These are phyloP conservation scores for Tachycineta bicolor DNA, from an alignment of 2,113 vertebrate species.

Conservation along the genomic window DNA sequence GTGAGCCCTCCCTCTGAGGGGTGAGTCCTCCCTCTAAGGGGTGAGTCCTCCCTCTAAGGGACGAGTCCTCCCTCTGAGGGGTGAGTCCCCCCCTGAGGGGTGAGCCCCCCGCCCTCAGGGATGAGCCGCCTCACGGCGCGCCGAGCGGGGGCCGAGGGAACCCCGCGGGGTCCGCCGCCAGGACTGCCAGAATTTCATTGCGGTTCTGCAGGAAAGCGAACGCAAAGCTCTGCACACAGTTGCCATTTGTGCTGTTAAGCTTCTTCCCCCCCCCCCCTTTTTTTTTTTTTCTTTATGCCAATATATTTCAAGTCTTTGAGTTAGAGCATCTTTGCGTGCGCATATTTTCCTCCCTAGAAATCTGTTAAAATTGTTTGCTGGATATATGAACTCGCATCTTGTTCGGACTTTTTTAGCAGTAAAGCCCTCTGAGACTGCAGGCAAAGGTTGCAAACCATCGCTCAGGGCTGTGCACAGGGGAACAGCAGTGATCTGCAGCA, in stretches of 20 bases:
- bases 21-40: background rate
- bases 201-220: background rate
- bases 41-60: no score
- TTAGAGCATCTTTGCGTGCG: background rate
- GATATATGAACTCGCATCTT: background rate
- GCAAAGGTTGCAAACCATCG: background rate
- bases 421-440: background rate
- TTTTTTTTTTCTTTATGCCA: background rate
- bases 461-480: background rate
- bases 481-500: background rate
- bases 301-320: background rate
- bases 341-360: background rate
- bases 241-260: background rate
- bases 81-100: no score
- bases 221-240: background rate
- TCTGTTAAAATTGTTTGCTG: background rate
- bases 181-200: background rate
- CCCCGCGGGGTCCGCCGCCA: background rate
- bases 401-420: background rate
- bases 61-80: no score
- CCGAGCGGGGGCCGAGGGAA: no score
- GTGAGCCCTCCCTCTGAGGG: background rate
- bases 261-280: no score
- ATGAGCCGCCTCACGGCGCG: no score
- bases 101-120: background rate